These are phyloP conservation scores for Xerus rutilus DNA, from an alignment of 2,797 vertebrate genomes.

Conservation along the genomic window DNA sequence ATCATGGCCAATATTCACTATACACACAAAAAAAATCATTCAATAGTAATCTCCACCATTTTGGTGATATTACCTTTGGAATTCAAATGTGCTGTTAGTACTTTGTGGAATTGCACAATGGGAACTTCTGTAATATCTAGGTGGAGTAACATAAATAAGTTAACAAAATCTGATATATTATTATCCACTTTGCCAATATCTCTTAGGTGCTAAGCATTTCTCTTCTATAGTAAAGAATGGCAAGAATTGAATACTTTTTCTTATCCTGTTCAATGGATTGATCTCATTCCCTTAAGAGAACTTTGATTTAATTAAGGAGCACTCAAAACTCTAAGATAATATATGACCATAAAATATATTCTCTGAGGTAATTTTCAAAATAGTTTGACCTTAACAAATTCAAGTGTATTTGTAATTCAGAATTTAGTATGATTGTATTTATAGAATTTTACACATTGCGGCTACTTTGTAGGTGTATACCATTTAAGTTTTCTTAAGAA, in stretches of 20 bases:
- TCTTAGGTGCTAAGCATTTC: conserved; percentile 71
- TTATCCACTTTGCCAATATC: conserved; percentile 78
- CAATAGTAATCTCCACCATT: not conserved
- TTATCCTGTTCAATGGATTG: conserved; percentile 76
- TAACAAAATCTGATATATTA: conserved; percentile 72
- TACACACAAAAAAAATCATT: conserved; percentile 64
- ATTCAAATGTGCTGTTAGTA: conserved; percentile 66
- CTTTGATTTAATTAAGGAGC: conserved; percentile 69
- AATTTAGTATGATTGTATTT: not conserved
- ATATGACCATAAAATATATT: conserved; percentile 24
- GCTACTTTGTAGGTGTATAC: not conserved
- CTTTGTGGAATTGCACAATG: conserved; percentile 68
- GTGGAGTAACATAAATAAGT: conserved; percentile 77
- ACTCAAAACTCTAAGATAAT: conserved; percentile 58
- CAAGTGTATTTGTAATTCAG: not conserved
- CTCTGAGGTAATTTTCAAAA: conserved; percentile 5
- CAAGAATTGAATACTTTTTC: conserved; percentile 74
- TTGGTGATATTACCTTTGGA: conserved; percentile 63
- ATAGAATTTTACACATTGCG: not conserved
- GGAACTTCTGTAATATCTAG: conserved; percentile 76
- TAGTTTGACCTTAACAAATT: conserved; percentile 40
- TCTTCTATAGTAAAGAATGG: conserved; percentile 57
- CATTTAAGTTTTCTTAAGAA: conserved; percentile 6
- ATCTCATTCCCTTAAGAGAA: conserved; percentile 79
- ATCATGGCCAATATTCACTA: conserved; percentile 73